A percentile compares a stretch with the other conserved stretches of the same genome.
Evolutionary conservation across 2,797 vertebrate species (phyloP).

Genomic region (Octomys mimax): DNA sequence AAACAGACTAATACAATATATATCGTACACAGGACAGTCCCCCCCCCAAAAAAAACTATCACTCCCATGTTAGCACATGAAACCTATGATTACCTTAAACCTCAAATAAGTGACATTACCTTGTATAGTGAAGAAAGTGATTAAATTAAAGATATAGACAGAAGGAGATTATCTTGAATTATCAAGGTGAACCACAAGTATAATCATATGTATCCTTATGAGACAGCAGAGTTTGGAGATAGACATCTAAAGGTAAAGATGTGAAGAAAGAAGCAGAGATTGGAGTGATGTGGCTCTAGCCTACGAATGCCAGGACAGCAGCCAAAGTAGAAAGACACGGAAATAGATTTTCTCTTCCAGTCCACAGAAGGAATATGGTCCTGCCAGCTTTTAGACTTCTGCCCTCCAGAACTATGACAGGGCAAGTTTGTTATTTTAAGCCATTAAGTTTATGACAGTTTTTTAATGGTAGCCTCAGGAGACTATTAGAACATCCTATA

Average conservation of each 20-base stretch:
- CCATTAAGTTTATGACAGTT: neutral
- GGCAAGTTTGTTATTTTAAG: neutral
- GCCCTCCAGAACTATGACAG: neutral
- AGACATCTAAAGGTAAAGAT: neutral
- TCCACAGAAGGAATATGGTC: neutral
- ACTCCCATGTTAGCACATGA: neutral
- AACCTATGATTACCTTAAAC: neutral
- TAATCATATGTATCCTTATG: neutral
- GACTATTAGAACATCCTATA: conserved; percentile 18
- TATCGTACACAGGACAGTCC: neutral
- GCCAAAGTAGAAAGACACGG: neutral
- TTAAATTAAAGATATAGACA: neutral
- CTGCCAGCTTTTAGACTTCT: neutral
- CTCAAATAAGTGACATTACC: neutral
- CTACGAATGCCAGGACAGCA: neutral
- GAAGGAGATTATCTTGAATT: neutral
- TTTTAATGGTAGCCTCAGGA: neutral
- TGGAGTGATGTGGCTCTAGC: neutral
- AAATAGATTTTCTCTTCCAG: neutral
- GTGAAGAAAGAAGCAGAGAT: neutral
- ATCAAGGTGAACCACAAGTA: neutral
- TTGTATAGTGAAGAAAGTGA: neutral
- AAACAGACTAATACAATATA: neutral
- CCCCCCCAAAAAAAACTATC: neutral
- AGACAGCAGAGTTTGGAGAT: neutral